These are phyloP conservation scores for Calypte anna DNA, from an alignment of 2,113 vertebrate species.

Conservation along the genomic window DNA sequence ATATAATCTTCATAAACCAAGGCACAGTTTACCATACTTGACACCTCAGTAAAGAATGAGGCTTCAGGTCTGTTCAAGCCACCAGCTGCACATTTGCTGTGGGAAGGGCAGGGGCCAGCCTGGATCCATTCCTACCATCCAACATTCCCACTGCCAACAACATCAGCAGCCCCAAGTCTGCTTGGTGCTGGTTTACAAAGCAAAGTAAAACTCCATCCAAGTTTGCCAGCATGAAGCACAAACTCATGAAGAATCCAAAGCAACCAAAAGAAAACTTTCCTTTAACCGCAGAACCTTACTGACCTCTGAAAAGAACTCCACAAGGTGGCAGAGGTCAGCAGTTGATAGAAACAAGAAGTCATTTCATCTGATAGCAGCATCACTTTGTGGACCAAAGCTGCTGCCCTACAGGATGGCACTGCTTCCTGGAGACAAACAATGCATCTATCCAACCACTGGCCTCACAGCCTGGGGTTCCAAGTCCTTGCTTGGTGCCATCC, in stretches of 20 bases:
- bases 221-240: not conserved
- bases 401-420: not conserved
- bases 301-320: not conserved
- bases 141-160: accelerated
- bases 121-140: not conserved
- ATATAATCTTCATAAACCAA: not conserved
- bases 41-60: not conserved
- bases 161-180: not conserved
- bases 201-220: not conserved
- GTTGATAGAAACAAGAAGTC: not conserved
- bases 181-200: not conserved
- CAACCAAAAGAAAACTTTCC: not conserved
- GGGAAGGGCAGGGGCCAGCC: not conserved
- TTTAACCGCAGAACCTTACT: not conserved
- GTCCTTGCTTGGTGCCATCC: not conserved
- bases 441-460: not conserved
- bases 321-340: not conserved
- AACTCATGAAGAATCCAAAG: not conserved
- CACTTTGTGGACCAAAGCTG: not conserved
- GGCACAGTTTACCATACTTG: not conserved
- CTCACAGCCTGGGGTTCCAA: not conserved
- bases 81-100: not conserved
- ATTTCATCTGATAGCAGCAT: not conserved
- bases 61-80: not conserved
- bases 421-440: not conserved